A percentile compares a stretch with the other conserved stretches of the same genome.
These are phyloP conservation scores for Bradynema listronoti DNA, from an alignment of 1,140 invertebrate genomes.

Conservation along the genomic window DNA sequence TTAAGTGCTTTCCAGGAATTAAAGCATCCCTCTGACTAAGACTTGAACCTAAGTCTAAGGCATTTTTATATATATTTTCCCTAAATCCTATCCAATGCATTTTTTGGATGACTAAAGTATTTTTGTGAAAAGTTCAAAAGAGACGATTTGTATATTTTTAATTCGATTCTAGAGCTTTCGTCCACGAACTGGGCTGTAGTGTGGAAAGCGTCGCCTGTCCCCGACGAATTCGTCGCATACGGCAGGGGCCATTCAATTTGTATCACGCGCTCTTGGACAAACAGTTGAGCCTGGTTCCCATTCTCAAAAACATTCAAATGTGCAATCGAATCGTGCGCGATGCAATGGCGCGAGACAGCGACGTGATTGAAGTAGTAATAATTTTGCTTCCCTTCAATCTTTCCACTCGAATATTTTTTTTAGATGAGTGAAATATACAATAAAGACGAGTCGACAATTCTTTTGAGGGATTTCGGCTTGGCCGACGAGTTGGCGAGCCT, in stretches of 20 bases:
- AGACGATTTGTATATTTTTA: slow-evolving; percentile 19
- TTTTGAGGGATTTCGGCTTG: not conserved
- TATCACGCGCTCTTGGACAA: slow-evolving; percentile 72
- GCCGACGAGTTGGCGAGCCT: not conserved
- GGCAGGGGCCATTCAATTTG: slow-evolving; percentile 74
- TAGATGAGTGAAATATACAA: not conserved
- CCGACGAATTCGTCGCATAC: slow-evolving; percentile 70
- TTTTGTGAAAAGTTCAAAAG: too few relatives aligned
- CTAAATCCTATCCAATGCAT: too few relatives aligned
- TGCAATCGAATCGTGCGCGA: slow-evolving; percentile 33
- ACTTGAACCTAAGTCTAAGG: too few relatives aligned
- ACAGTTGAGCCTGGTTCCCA: slow-evolving; percentile 71
- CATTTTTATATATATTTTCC: too few relatives aligned
- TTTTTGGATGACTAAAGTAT: too few relatives aligned
- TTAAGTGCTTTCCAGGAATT: too few relatives aligned
- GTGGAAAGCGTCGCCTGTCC: slow-evolving; percentile 74
- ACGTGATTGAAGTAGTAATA: slow-evolving; percentile 20
- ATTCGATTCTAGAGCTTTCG: slow-evolving; percentile 43
- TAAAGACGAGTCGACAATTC: not conserved
- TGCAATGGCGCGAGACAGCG: slow-evolving; percentile 9
- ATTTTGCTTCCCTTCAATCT: not conserved
- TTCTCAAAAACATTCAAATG: slow-evolving; percentile 69
- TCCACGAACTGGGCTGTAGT: slow-evolving; percentile 73
- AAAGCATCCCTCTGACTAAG: too few relatives aligned
- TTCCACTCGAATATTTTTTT: not conserved